These are phyloP conservation scores for Dryoscopus gambensis DNA, from an alignment of 2,113 vertebrate species.

Conservation along the genomic window DNA sequence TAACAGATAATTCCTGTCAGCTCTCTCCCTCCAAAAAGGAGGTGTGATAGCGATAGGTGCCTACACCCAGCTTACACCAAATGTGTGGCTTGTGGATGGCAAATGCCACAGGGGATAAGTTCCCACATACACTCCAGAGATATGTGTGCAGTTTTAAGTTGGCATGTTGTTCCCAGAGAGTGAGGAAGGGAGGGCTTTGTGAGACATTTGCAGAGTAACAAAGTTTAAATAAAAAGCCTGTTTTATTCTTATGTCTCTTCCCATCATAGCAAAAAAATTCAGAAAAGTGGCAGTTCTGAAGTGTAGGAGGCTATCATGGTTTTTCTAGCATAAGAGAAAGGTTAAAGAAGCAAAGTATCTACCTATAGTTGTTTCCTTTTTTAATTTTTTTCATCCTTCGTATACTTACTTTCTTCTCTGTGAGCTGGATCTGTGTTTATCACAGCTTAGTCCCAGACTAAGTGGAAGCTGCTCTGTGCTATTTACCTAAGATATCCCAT, in stretches of 20 bases:
- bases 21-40: neutral
- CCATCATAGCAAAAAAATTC: neutral
- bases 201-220: neutral
- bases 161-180: fast-evolving
- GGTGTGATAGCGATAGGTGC: fast-evolving
- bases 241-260: neutral
- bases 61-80: fast-evolving
- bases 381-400: neutral
- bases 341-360: neutral
- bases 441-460: neutral
- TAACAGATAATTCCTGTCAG: neutral
- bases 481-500: neutral
- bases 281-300: neutral
- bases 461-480: neutral
- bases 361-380: neutral
- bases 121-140: fast-evolving
- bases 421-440: neutral
- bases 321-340: neutral
- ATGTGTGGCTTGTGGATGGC: neutral
- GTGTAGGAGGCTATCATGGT: neutral
- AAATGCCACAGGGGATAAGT: neutral
- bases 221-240: neutral
- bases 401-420: neutral
- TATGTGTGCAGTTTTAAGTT: neutral
- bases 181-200: neutral